Conservation (phyloP, 35 echinoderm and acorn worm genomes). For the Apostichopus japonicus region DNA sequence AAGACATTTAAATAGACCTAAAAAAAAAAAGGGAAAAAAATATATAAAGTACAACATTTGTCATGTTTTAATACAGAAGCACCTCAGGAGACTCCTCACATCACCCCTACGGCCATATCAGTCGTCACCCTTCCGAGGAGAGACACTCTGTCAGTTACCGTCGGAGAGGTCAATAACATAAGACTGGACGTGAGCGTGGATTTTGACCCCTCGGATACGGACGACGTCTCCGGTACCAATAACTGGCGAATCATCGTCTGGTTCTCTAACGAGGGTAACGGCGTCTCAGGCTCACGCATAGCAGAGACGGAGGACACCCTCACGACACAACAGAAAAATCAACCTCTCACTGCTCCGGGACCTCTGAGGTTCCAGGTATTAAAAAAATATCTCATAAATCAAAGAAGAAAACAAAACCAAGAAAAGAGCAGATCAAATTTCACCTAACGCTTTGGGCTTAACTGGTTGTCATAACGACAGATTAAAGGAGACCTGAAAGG, state of each 20-base stretch:
- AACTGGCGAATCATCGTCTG: slow-evolving; percentile 48
- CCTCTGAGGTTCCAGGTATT: slow-evolving; percentile 9
- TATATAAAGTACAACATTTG: background rate
- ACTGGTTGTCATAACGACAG: no score
- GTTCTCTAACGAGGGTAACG: slow-evolving; percentile 23
- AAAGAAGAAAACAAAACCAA: no score
- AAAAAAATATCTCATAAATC: no score
- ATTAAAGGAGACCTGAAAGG: no score
- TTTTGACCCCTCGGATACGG: slow-evolving; percentile 26
- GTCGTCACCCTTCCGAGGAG: background rate
- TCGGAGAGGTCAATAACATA: slow-evolving; percentile 16
- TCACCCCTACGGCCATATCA: background rate
- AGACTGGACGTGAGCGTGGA: slow-evolving; percentile 25
- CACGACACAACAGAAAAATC: slow-evolving; percentile 4
- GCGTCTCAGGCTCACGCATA: background rate
- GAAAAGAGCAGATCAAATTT: no score
- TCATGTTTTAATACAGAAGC: background rate
- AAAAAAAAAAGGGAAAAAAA: background rate
- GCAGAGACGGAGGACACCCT: slow-evolving; percentile 29
- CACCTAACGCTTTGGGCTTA: no score
- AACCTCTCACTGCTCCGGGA: background rate
- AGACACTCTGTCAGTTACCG: background rate
- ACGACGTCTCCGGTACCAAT: slow-evolving; percentile 5
- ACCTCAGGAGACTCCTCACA: slow-evolving; percentile 39
- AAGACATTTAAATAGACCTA: no score